Evolutionary conservation across 2,113 vertebrate genomes (phyloP).

Genomic region (Nycticryphes semicollaris): DNA sequence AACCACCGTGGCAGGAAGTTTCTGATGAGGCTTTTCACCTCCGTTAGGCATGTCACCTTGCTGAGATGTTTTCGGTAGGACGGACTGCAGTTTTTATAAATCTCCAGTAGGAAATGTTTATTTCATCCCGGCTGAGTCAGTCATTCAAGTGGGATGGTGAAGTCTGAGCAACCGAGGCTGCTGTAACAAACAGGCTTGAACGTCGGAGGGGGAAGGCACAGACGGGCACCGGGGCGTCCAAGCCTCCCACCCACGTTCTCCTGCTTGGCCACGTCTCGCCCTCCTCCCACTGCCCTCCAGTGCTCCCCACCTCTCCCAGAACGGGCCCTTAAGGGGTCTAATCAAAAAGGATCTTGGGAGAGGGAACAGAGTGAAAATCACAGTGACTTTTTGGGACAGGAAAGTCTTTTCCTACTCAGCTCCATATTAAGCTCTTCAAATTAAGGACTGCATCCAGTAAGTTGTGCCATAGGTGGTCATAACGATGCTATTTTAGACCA

Average conservation of each 20-base stretch:
- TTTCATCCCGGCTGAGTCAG: neutral
- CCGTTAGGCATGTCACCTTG: neutral
- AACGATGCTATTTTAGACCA: slow-evolving; percentile 13
- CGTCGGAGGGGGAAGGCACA: accelerated
- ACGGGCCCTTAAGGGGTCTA: neutral
- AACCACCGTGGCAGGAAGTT: neutral
- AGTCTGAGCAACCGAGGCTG: neutral
- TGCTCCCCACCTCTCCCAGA: neutral
- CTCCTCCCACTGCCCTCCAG: neutral
- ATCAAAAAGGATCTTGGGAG: neutral
- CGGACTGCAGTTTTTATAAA: neutral
- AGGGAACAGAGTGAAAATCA: neutral
- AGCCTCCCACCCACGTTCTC: neutral
- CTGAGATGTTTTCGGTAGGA: neutral
- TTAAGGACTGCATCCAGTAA: neutral
- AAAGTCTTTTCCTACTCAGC: neutral
- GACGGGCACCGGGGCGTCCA: neutral
- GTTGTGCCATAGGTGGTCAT: neutral
- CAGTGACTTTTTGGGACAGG: neutral
- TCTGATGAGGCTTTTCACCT: neutral
- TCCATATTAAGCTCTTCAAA: neutral
- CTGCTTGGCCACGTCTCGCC: neutral
- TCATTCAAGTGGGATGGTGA: neutral
- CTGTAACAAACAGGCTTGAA: neutral
- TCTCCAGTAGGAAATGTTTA: slow-evolving; percentile 12